Evolutionary conservation across 2,113 vertebrate species (phyloP).

Genomic region (Cryptotis parvus): DNA sequence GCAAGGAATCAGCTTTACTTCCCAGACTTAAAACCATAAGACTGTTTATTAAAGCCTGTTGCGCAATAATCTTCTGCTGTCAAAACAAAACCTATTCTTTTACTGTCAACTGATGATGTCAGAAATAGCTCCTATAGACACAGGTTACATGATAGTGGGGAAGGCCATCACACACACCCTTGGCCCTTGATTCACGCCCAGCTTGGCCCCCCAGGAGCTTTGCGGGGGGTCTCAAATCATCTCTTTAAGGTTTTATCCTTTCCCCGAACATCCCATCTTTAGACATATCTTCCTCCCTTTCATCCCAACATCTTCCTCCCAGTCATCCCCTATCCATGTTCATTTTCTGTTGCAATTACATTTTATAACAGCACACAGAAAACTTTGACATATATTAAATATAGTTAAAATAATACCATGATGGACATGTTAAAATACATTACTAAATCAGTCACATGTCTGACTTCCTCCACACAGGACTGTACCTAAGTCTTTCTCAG

Average conservation of each 20-base stretch:
- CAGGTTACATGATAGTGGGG: neutral
- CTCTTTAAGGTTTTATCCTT: neutral
- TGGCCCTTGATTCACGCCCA: neutral
- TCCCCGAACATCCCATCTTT: neutral
- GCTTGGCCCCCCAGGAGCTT: neutral
- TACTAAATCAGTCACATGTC: neutral
- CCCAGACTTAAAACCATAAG: neutral
- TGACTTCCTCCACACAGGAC: neutral
- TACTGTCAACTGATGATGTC: neutral
- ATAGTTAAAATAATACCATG: neutral
- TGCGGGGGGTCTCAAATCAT: neutral
- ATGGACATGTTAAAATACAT: neutral
- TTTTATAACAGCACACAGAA: conserved; percentile 42
- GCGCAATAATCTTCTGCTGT: conserved; percentile 35
- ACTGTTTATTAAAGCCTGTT: conserved; percentile 20
- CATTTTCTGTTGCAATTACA: conserved; percentile 39
- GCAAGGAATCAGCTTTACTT: neutral
- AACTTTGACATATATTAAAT: neutral
- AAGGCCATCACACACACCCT: neutral
- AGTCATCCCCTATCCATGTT: neutral
- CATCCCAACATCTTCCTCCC: neutral
- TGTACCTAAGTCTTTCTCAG: neutral
- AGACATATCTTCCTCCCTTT: neutral
- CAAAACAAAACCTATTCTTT: conserved; percentile 47
- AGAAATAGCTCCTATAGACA: neutral